Percentiles rank a stretch among this genome's conserved stretches.
Evolutionary conservation across 2,888 invertebrate species (phyloP).

Genomic region (Xestobium rufovillosum): DNA sequence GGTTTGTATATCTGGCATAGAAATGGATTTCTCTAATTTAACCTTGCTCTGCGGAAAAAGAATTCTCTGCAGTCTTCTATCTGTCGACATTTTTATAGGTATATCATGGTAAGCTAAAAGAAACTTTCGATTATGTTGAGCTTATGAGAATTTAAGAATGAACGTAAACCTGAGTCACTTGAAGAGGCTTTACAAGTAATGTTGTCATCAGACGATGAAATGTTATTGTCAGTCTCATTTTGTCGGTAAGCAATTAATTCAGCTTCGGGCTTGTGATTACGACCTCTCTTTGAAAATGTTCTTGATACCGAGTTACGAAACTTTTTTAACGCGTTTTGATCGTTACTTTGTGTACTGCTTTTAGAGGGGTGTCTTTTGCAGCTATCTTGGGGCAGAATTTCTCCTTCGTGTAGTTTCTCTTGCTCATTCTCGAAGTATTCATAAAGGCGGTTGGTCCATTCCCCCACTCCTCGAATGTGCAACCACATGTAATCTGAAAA

Average conservation of each 20-base stretch:
- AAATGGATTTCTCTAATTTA: slow-evolving; percentile 70
- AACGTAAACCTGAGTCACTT: slow-evolving; percentile 16
- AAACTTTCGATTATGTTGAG: slow-evolving; percentile 5
- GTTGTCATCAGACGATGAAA: slow-evolving; percentile 28
- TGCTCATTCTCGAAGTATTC: slow-evolving; percentile 80
- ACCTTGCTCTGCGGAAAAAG: slow-evolving; percentile 46
- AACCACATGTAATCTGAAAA: slow-evolving; percentile 79
- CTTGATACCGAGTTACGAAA: slow-evolving; percentile 44
- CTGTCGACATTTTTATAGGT: slow-evolving; percentile 41
- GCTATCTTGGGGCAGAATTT: slow-evolving; percentile 39
- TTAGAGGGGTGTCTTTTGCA: slow-evolving; percentile 29
- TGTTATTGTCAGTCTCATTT: slow-evolving; percentile 29
- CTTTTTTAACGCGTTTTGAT: slow-evolving; percentile 36
- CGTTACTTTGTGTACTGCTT: slow-evolving; percentile 31
- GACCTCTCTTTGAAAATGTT: slow-evolving; percentile 47
- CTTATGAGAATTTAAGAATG: slow-evolving; percentile 2
- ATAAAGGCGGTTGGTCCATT: slow-evolving; percentile 88
- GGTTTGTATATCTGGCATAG: slow-evolving; percentile 78
- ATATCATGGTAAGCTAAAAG: slow-evolving; percentile 25
- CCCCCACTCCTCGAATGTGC: slow-evolving; percentile 86
- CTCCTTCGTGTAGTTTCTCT: slow-evolving; percentile 61
- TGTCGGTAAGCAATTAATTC: slow-evolving; percentile 40
- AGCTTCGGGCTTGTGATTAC: slow-evolving; percentile 34
- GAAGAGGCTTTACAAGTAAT: slow-evolving; percentile 30
- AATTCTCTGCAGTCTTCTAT: slow-evolving; percentile 47